A percentile compares a stretch with the other conserved stretches of the same genome.
Evolutionary conservation across 2,888 invertebrate species (phyloP).

Genomic region (Yponomeuta malinellus): DNA sequence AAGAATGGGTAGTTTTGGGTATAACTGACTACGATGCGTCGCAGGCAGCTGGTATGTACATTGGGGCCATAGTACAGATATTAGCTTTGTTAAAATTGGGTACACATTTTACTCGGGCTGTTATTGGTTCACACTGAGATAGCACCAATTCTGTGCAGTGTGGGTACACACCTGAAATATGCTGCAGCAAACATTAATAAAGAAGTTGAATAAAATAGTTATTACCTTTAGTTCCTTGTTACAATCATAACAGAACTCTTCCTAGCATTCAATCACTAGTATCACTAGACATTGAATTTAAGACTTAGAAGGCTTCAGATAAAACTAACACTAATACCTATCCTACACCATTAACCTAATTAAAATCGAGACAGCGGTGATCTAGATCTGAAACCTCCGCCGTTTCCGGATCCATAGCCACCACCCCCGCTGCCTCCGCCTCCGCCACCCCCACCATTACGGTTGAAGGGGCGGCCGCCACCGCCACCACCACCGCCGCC

Average conservation of each 20-base stretch:
- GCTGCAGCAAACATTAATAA: neutral
- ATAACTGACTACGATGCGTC: too few relatives aligned
- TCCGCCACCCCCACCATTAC: slow-evolving; percentile 69
- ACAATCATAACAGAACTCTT: slow-evolving; percentile 54
- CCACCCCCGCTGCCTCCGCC: slow-evolving; percentile 58
- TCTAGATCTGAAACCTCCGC: slow-evolving; percentile 72
- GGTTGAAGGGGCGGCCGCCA: slow-evolving; percentile 70
- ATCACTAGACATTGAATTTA: slow-evolving; percentile 63
- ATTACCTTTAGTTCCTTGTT: slow-evolving; percentile 62
- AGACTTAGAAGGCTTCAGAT: slow-evolving; percentile 75
- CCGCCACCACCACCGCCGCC: slow-evolving; percentile 48
- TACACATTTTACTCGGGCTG: too few relatives aligned
- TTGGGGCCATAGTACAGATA: too few relatives aligned
- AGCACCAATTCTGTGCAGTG: too few relatives aligned
- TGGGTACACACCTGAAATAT: neutral
- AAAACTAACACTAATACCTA: slow-evolving; percentile 74
- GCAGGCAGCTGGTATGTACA: too few relatives aligned
- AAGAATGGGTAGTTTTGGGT: too few relatives aligned
- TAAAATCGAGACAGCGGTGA: slow-evolving; percentile 69
- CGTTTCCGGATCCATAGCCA: slow-evolving; percentile 50
- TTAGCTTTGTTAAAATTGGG: too few relatives aligned
- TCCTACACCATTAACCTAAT: slow-evolving; percentile 61
- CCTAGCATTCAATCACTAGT: slow-evolving; percentile 69
- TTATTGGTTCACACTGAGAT: too few relatives aligned
- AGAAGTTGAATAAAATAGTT: neutral